phyloP scores from a whole-genome alignment of 2,797 vertebrate genomes.

The Poecilia picta region DNA sequence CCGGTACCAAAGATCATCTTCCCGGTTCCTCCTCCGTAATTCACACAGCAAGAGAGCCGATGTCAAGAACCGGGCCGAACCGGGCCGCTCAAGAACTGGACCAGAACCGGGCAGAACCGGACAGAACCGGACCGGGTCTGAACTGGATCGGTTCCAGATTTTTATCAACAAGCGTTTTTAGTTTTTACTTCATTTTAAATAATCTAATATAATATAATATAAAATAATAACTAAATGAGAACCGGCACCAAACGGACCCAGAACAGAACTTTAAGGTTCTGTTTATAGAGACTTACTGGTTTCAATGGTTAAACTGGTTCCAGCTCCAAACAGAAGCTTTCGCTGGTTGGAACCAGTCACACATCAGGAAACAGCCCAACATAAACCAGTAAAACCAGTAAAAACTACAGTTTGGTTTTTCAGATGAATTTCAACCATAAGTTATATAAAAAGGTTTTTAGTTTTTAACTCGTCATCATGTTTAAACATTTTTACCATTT shows the following conservation, averaged over 20 bases:
- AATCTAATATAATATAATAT: no score
- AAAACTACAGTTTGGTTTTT: no score
- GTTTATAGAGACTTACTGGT: not conserved
- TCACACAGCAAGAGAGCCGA: not conserved
- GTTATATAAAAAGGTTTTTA: not conserved
- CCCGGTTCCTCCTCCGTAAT: not conserved
- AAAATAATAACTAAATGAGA: not conserved
- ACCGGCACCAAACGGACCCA: not conserved
- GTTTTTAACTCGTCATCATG: no score
- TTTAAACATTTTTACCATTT: not conserved
- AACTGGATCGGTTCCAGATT: not conserved
- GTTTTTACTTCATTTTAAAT: not conserved
- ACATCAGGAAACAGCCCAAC: not conserved
- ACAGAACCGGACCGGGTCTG: not conserved
- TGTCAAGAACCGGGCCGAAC: not conserved
- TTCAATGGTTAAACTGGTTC: conserved; percentile 16
- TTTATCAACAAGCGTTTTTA: not conserved
- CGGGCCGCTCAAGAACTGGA: not conserved
- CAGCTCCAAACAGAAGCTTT: not conserved
- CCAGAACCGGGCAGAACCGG: not conserved
- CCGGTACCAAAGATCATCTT: not conserved
- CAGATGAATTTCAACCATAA: not conserved
- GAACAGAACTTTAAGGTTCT: not conserved
- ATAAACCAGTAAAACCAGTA: not conserved
- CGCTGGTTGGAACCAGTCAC: not conserved